These are phyloP conservation scores for Cephus pygmeus DNA, from an alignment of 2,888 invertebrate species.

Conservation along the genomic window DNA sequence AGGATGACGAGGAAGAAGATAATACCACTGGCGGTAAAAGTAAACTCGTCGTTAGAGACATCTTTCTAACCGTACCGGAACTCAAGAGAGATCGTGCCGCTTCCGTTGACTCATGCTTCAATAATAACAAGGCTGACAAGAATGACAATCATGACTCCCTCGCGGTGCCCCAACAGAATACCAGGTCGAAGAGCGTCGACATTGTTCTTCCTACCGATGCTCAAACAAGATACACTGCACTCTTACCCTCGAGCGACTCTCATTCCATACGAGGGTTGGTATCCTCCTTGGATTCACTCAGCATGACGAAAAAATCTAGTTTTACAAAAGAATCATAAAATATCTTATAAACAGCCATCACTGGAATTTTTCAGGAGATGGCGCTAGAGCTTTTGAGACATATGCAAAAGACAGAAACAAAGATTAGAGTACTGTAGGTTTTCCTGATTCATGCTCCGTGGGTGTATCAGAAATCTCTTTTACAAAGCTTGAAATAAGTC, in stretches of 20 bases:
- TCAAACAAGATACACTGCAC: conserved; percentile 87
- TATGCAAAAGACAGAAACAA: background rate
- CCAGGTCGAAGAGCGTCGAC: conserved; percentile 86
- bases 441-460: background rate
- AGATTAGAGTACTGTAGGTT: background rate
- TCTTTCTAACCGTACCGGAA: conserved; percentile 85
- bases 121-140: conserved; percentile 75
- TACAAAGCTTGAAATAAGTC: background rate
- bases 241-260: conserved; percentile 63
- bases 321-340: background rate
- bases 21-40: conserved; percentile 21
- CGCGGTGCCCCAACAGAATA: conserved; percentile 77
- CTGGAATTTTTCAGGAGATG: background rate
- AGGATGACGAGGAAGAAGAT: conserved; percentile 31
- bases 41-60: conserved; percentile 73
- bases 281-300: conserved; percentile 20
- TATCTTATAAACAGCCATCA: background rate
- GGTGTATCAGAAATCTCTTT: background rate
- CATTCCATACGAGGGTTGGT: conserved; percentile 66
- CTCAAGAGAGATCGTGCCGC: conserved; percentile 86
- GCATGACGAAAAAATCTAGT: background rate
- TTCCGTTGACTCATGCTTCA: conserved; percentile 88
- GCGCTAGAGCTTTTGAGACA: background rate
- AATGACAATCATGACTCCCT: conserved; percentile 78
- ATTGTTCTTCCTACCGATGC: conserved; percentile 88